phyloP scores from a whole-genome alignment of 2,888 invertebrate genomes.

The Drosophila anomalata region DNA sequence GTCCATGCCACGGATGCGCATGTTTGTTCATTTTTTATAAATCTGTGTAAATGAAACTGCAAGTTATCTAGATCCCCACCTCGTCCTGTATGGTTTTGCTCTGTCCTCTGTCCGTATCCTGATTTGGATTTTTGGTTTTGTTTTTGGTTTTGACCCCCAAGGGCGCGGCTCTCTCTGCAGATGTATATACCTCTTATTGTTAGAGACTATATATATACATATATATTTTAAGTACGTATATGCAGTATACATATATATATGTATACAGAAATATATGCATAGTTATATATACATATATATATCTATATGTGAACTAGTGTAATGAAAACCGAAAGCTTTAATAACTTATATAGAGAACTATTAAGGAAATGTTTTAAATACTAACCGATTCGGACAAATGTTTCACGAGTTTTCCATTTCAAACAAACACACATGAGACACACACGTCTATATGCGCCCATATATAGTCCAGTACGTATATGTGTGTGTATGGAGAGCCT shows the following conservation, averaged over 20 bases:
- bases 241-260: constrained; percentile 45
- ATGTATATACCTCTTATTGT: constrained; percentile 80
- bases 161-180: constrained; percentile 48
- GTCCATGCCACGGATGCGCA: constrained; percentile 27
- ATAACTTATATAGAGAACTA: constrained; percentile 78
- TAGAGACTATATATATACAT: constrained; percentile 62
- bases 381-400: constrained; percentile 51
- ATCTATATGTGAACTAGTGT: constrained; percentile 74
- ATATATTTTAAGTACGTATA: constrained; percentile 45
- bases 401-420: constrained; percentile 21
- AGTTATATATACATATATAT: constrained; percentile 32
- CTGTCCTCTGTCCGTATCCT: background rate
- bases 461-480: constrained; percentile 17
- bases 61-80: background rate
- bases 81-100: background rate
- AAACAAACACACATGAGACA: constrained; percentile 12
- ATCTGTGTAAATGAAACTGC: constrained; percentile 2
- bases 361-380: constrained; percentile 74
- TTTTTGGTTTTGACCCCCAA: constrained; percentile 1
- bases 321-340: constrained; percentile 83
- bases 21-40: constrained; percentile 21
- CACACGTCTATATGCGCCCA: constrained; percentile 10
- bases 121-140: too few species aligned
- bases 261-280: constrained; percentile 38
- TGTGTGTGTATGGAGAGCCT: constrained; percentile 33